Conservation (phyloP, 2,113 vertebrate genomes). For the Pleuronectes platessa region DNA sequence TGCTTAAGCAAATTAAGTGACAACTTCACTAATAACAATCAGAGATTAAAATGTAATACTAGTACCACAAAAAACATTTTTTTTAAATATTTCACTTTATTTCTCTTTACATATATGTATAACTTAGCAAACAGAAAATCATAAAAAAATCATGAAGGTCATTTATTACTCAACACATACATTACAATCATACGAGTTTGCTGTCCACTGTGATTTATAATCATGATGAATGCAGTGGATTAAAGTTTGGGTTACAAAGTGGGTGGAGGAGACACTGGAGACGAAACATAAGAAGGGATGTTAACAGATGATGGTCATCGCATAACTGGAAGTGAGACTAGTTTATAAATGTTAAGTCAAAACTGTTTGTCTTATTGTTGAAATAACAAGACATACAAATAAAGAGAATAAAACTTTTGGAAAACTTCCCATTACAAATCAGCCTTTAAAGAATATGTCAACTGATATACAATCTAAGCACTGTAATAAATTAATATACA, state of each 20-base stretch:
- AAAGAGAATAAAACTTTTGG: background rate
- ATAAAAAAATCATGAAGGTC: slow-evolving; percentile 14
- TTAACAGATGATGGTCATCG: background rate
- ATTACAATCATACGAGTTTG: slow-evolving; percentile 7
- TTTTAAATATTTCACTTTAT: slow-evolving; percentile 45
- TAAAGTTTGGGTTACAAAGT: background rate
- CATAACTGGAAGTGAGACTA: background rate
- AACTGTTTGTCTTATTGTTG: background rate
- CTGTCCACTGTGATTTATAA: background rate
- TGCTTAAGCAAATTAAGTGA: too few relatives aligned
- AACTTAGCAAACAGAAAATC: slow-evolving; percentile 60
- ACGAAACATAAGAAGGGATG: background rate
- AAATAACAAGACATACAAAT: background rate
- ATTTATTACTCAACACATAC: slow-evolving; percentile 5
- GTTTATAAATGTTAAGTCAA: background rate
- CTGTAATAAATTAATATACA: slow-evolving; percentile 14
- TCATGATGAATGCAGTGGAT: background rate
- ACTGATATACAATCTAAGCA: background rate
- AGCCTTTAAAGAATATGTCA: background rate
- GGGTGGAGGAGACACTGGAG: background rate
- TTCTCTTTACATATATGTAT: slow-evolving; percentile 34
- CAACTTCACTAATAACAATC: too few relatives aligned
- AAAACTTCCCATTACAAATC: background rate
- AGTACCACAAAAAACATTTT: background rate
- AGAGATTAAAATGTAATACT: too few relatives aligned